Evolutionary conservation across 2,888 invertebrate genomes (phyloP), one percentile per base, ranked within the genome.

Genomic region (Polydrusus pterygomalis): DNA sequence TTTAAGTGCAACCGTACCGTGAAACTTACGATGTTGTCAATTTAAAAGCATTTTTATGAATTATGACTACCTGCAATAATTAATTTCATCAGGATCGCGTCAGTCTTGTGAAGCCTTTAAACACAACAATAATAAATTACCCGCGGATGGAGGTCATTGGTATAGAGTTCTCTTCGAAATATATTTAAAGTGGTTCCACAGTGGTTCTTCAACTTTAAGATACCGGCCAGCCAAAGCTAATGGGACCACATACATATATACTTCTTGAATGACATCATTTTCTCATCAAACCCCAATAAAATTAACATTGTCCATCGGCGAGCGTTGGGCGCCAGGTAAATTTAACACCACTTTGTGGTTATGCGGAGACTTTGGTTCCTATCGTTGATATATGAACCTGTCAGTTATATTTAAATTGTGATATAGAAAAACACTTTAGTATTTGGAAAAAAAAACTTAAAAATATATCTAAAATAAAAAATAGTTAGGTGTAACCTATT

Each of bases 251-350:
- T 85, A 84, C 84, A 86, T 84, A 85, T 85, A 85, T 85, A 84
- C 84, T 84, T 84, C 83, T 84, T 80, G 81, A 84, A 86, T 87
- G 87, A 86, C 86, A 87, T 86, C 87, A 87, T 86, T 87, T 86
- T 86, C 85, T 85, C 86, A 87, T 86, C 87, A 86, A 85, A 84
- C 84, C 85, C 85, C 81, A 85, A 86, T 86, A 86, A 86, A 86
- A 86, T 82, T 85, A 85, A 85, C 83, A 85, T 85, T 85, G 85
- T 85, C 82, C 84, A 81, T 81, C 82, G 83, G 73, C 78, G 73
- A 69, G 81, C 79, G 79, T 45, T 47, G 81, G 83, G 82, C 83
- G 83, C 83, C 83, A 83, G 84, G 83, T 84, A 83, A 80, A 82
- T 82, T 82, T 80, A 80, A 81, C 80, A 79, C 79, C 80, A 79